Conservation (phyloP, 2,888 invertebrate species). For the Cepaea hortensis region DNA sequence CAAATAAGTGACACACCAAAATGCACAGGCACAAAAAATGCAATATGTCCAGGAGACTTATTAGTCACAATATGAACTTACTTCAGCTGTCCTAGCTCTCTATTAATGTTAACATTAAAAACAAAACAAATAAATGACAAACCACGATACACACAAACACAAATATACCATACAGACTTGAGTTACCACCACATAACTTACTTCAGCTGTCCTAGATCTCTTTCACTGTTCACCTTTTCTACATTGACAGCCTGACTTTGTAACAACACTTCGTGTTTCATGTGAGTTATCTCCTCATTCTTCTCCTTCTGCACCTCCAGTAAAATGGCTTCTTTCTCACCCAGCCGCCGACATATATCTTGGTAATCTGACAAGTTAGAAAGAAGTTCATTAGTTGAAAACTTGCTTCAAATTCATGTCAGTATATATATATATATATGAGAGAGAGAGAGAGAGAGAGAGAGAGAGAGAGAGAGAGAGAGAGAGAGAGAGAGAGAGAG, state of each 20-base stretch:
- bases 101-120: constrained; percentile 4
- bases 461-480: too few species aligned
- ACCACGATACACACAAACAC: too few species aligned
- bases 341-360: constrained; percentile 65
- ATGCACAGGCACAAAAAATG: too few species aligned
- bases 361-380: constrained; percentile 63
- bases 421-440: too few species aligned
- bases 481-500: too few species aligned
- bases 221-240: constrained; percentile 35
- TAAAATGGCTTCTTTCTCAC: constrained; percentile 67
- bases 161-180: too few species aligned
- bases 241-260: constrained; percentile 24
- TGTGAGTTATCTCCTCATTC: constrained; percentile 55
- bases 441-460: too few species aligned
- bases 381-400: too few species aligned
- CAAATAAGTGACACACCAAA: too few species aligned
- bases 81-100: constrained; percentile 31
- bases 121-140: not conserved
- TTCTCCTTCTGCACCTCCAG: constrained; percentile 59
- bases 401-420: too few species aligned
- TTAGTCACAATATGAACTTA: not conserved
- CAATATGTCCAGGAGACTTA: too few species aligned
- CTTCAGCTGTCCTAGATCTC: constrained; percentile 32
- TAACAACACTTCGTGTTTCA: constrained; percentile 31
- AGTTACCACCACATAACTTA: not conserved